Conservation (phyloP, 1,140 invertebrate genomes). For the Heterodera carotae region DNA sequence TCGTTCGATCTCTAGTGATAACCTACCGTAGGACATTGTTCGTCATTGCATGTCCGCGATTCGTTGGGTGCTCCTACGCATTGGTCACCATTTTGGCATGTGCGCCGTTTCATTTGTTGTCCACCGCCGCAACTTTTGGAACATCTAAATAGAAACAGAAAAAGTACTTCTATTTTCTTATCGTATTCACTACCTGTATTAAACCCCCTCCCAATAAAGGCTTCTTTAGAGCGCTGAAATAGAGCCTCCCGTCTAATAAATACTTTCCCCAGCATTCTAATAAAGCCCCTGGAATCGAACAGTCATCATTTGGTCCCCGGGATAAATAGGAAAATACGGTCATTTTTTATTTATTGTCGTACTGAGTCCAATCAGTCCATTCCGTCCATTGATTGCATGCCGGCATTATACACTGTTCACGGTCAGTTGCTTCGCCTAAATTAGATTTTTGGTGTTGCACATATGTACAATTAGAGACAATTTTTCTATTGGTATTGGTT, state of each 20-base stretch:
- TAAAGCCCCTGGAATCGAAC: background rate
- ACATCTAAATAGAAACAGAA: background rate
- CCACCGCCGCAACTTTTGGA: slow-evolving; percentile 1
- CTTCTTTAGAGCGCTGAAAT: too few relatives aligned
- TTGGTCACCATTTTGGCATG: slow-evolving; percentile 20
- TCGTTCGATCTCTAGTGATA: too few relatives aligned
- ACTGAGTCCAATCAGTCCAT: slow-evolving; percentile 27
- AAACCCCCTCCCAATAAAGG: too few relatives aligned
- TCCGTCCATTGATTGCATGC: slow-evolving; percentile 23
- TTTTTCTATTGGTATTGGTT: too few relatives aligned
- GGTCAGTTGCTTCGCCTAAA: slow-evolving; percentile 16
- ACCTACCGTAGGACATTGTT: slow-evolving; percentile 15
- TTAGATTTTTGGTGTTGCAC: slow-evolving; percentile 7
- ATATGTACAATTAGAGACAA: too few relatives aligned
- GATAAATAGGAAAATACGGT: background rate
- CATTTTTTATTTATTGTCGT: background rate
- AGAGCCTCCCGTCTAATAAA: background rate
- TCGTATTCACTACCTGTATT: too few relatives aligned
- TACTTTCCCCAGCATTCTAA: slow-evolving; percentile 10
- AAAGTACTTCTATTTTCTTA: background rate
- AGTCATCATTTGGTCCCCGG: background rate
- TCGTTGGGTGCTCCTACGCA: slow-evolving; percentile 3
- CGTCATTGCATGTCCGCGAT: slow-evolving; percentile 6
- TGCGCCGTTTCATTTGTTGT: background rate
- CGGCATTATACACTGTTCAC: slow-evolving; percentile 17